These are phyloP conservation scores for Zaprionus capensis DNA, from an alignment of 1,140 invertebrate species.

Conservation along the genomic window DNA sequence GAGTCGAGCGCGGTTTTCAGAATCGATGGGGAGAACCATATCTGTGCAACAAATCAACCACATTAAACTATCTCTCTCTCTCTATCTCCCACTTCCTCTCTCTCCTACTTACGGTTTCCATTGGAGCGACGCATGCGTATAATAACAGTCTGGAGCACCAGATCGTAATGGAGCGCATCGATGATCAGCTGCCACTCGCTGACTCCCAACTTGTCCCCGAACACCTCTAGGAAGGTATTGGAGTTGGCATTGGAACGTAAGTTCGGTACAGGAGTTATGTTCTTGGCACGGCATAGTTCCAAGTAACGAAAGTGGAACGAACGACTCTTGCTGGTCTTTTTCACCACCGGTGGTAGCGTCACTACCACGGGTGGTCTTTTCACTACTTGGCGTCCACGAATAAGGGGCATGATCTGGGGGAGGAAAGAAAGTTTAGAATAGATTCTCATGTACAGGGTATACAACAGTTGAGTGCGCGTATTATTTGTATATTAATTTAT, in stretches of 20 bases:
- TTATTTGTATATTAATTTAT: too few relatives aligned
- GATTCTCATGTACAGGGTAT: neutral
- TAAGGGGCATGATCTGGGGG: conserved; percentile 45
- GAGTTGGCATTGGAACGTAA: conserved; percentile 83
- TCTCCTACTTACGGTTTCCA: conserved; percentile 54
- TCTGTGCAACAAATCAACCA: conserved; percentile 12
- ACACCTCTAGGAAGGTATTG: conserved; percentile 85
- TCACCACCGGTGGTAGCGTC: conserved; percentile 48
- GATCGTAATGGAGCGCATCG: conserved; percentile 86
- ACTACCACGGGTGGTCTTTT: conserved; percentile 39
- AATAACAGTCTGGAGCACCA: conserved; percentile 85
- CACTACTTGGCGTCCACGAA: conserved; percentile 26
- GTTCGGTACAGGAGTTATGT: conserved; percentile 66
- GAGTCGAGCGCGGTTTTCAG: conserved; percentile 85
- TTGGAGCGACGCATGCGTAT: conserved; percentile 84
- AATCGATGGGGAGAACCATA: conserved; percentile 86
- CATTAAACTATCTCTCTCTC: neutral
- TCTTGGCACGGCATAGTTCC: conserved; percentile 78
- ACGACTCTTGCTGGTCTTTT: conserved; percentile 72
- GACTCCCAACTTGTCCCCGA: conserved; percentile 87
- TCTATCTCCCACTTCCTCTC: too few relatives aligned
- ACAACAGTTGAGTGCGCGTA: too few relatives aligned
- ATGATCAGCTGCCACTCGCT: conserved; percentile 88
- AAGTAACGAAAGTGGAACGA: conserved; percentile 81
- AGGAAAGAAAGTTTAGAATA: neutral